These are phyloP conservation scores for Eilema caniola DNA, from an alignment of 2,888 invertebrate genomes.

Conservation along the genomic window DNA sequence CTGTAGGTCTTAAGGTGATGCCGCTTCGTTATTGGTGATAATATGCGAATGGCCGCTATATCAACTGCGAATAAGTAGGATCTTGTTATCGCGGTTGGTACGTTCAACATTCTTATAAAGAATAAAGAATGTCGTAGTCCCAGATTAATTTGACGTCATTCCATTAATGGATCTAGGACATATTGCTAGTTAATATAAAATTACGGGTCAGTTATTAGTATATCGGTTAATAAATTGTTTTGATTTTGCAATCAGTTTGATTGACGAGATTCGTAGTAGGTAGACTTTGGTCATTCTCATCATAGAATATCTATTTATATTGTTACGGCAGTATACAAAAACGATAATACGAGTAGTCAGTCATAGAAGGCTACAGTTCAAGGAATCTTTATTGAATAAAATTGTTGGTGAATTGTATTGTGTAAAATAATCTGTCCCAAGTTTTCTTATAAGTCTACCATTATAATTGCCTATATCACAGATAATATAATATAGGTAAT, in stretches of 20 bases:
- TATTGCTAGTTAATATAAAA: slow-evolving; percentile 23
- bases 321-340: background rate
- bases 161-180: slow-evolving; percentile 34
- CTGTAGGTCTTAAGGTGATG: slow-evolving; percentile 35
- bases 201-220: background rate
- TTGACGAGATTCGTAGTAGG: background rate
- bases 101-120: background rate
- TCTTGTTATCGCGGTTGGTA: slow-evolving; percentile 15
- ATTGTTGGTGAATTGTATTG: no score
- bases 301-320: background rate
- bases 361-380: background rate
- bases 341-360: background rate
- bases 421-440: no score
- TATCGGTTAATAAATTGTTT: background rate
- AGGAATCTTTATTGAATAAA: no score
- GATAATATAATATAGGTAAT: no score
- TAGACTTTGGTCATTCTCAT: slow-evolving; percentile 1
- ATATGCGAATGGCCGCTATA: slow-evolving; percentile 33
- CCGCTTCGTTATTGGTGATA: slow-evolving; percentile 31
- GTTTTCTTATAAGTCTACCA: no score
- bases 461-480: no score
- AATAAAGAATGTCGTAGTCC: slow-evolving; percentile 5
- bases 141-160: slow-evolving; percentile 20
- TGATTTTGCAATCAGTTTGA: slow-evolving; percentile 4
- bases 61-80: slow-evolving; percentile 22